These are phyloP conservation scores for Lithobates sylvaticus DNA, from an alignment of 2,797 vertebrate species.

Conservation along the genomic window DNA sequence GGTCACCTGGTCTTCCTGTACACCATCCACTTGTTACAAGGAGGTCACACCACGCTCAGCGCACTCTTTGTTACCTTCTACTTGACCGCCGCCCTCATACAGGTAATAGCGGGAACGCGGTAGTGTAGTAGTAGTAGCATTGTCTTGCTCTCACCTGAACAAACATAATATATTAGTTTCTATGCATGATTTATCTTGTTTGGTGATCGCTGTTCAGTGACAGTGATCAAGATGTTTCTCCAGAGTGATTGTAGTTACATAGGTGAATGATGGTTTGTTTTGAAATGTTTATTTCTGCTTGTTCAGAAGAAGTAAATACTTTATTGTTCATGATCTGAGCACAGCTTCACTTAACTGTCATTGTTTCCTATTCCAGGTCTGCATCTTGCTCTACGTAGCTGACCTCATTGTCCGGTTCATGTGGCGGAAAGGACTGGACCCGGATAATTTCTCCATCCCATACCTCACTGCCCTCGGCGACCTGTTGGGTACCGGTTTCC, in stretches of 20 bases:
- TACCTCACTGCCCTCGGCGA: conserved; percentile 96
- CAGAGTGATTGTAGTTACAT: too few relatives aligned
- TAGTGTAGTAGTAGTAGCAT: neutral
- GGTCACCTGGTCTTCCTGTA: conserved; percentile 93
- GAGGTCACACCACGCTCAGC: conserved; percentile 79
- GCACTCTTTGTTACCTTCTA: conserved; percentile 84
- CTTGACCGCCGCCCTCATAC: conserved; percentile 85
- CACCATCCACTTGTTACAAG: conserved; percentile 87
- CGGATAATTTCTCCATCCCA: conserved; percentile 95
- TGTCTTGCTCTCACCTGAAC: neutral
- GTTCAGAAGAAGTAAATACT: too few relatives aligned
- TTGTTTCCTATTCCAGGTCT: conserved; percentile 77
- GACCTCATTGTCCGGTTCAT: conserved; percentile 89
- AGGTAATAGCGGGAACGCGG: conserved; percentile 77
- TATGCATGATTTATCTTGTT: too few relatives aligned
- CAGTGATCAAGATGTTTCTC: too few relatives aligned
- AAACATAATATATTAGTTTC: neutral
- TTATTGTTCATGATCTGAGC: too few relatives aligned
- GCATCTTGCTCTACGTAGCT: conserved; percentile 87
- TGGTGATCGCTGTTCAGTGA: too few relatives aligned
- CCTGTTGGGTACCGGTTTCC: conserved; percentile 90
- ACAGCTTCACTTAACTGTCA: too few relatives aligned
- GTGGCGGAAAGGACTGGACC: conserved; percentile 90
- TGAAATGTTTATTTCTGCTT: too few relatives aligned
- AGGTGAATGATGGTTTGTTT: too few relatives aligned